Evolutionary conservation across 1,140 invertebrate genomes (phyloP), one percentile per base, ranked within the genome.

Genomic region (Drosophila hydei): DNA sequence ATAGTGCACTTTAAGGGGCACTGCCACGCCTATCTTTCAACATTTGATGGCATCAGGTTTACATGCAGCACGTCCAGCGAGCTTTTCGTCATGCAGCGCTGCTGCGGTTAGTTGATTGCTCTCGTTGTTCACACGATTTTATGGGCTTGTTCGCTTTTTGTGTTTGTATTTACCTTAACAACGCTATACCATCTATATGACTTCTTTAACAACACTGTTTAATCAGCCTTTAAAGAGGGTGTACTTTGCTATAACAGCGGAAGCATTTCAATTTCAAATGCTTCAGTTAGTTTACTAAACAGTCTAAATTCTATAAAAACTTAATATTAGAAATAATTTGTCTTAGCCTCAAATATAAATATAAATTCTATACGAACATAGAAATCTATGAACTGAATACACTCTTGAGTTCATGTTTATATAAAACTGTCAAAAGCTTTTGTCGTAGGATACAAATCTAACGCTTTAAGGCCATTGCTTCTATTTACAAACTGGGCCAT

Each of bases 21-120:
- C 45, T 1, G 12, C 27, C 36, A 40, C 48, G 36, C 36, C 60
- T 23, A 40, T 16, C 27, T 62, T 30, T n/a, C 48, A 62, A 38
- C 36, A 36, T 23, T 60, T 62, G 43, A 42, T 25, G 64, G 51
- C 72, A 38, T 48, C 73, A 55, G 19, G 25, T 21, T 25, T 14
- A 23, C 12, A 30, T 16, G 52, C 21, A 33, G 5, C 16, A 36
- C 4, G 30, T 19, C 23, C 48, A 27, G 14, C 27, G 6, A 27
- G 23, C 50, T 25, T 6, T 51, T 16, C 14, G 25, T 6, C 27
- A 18, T 43, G 25, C 42, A 5, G 25, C 27, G 14, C 42, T 16
- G 11, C 36, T 43, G 36, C 27, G 36, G 23, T 52, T 25, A 52
- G 48, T 52, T 43, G 56, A 59, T 59, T 12, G 56, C 42, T 9